Conservation (phyloP, 2,888 invertebrate species). For the Schizaphis graminum region DNA sequence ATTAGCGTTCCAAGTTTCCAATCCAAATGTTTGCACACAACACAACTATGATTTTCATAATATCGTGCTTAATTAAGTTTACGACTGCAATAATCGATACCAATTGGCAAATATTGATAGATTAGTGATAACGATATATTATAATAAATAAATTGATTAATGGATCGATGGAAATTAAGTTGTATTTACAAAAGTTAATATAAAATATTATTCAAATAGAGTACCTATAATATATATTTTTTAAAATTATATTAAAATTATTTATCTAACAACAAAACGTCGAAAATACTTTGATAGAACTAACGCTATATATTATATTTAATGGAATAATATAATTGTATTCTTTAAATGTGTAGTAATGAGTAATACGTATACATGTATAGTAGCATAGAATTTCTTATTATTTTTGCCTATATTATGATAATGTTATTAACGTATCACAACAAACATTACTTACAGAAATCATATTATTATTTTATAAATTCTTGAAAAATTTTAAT, state of each 20-base stretch:
- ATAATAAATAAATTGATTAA: neutral
- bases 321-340: neutral
- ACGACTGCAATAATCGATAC: neutral
- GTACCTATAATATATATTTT: neutral
- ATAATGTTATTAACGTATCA: neutral
- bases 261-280: neutral
- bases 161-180: neutral
- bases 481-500: neutral
- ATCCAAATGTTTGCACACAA: neutral
- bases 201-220: neutral
- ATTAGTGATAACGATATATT: neutral
- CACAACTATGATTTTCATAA: neutral
- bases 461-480: neutral
- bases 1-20: neutral
- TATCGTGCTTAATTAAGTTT: neutral
- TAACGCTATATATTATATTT: neutral
- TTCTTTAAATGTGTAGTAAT: neutral
- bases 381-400: neutral
- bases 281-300: neutral
- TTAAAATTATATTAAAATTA: neutral
- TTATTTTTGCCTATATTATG: neutral
- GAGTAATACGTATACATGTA: neutral
- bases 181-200: neutral
- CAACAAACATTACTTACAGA: neutral
- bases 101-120: neutral